Evolutionary conservation across 1,140 invertebrate species (phyloP), one percentile per base, ranked within the genome.

Genomic region (Dinoponera quadriceps): DNA sequence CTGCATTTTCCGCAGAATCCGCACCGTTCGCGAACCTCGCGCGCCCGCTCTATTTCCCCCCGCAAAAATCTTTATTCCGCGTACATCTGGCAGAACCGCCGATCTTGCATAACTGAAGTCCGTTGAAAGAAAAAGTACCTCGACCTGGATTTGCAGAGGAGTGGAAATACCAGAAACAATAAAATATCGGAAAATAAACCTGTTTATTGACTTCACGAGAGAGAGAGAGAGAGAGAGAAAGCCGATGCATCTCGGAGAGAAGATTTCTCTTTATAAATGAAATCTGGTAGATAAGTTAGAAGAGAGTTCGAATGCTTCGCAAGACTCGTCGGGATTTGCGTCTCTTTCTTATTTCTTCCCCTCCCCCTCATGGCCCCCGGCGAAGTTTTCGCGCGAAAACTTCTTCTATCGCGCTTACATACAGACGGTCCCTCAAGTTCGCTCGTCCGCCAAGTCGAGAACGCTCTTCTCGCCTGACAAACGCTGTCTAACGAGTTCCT

Each of bases 401-500:
- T 80, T 80, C 66, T 80, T 14, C 16, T 11, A 33, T 73, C 68
- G 22, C 63, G 33, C 48, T 65, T 20, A 48, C 22, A 62, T 51
- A n/a, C n/a, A 29, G 68, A 51, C 14, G n/a, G 13, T 38, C n/a
- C 38, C 33, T 72, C 57, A 57, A 60, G 77, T 73, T 73, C 55
- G 33, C 33, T 62, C 78, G 33, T 78, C 54, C 57, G 20, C 33
- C 54, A 33, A 29, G 38, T 33, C n/a, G n/a, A 59, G 66, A 72
- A 59, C 18, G 18, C 63, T 57, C 54, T 44, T 44, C 54, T 44
- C 27, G n/a, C 25, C 33, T 73, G 71, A 82, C 78, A 73, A 82
- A 72, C 38, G 68, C 38, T 38, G 55, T 73, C 68, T 82, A 82
- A 82, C 78, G 78, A 82, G 78, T 51, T 82, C 69, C 44, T 20